These are phyloP conservation scores for Crotalus horridus DNA, from an alignment of 2,113 vertebrate species.

Conservation along the genomic window DNA sequence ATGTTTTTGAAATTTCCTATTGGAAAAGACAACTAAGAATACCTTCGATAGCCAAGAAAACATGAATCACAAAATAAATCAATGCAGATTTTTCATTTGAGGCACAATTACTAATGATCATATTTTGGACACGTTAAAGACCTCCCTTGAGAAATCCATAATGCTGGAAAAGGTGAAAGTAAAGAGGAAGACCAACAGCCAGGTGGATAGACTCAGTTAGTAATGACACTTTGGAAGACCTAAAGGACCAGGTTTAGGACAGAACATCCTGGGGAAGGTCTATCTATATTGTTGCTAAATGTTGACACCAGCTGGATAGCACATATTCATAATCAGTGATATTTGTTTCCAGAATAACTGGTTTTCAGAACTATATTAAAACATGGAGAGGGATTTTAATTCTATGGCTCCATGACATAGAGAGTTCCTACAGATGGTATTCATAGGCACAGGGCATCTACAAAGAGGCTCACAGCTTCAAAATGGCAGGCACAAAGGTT, in stretches of 20 bases:
- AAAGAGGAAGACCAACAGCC: background rate
- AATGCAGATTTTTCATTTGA: background rate
- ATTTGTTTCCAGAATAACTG: background rate
- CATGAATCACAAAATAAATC: background rate
- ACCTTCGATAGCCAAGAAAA: background rate
- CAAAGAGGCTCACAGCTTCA: background rate
- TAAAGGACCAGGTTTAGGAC: background rate
- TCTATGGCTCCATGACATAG: background rate
- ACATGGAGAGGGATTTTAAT: background rate
- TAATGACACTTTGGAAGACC: background rate
- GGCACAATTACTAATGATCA: background rate
- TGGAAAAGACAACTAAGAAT: background rate
- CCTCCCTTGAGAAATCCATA: background rate
- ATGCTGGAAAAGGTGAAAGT: background rate
- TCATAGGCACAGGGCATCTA: background rate
- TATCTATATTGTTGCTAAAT: background rate
- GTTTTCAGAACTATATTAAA: constrained; percentile 3
- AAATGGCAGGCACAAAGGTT: background rate
- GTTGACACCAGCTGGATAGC: background rate
- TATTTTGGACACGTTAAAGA: background rate
- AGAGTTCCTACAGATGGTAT: background rate
- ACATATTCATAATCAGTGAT: background rate
- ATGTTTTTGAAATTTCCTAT: background rate
- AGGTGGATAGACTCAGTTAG: background rate
- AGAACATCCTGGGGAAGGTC: background rate